phyloP scores from a whole-genome alignment of 2,888 invertebrate species.

The Podotricha telesiphe region DNA sequence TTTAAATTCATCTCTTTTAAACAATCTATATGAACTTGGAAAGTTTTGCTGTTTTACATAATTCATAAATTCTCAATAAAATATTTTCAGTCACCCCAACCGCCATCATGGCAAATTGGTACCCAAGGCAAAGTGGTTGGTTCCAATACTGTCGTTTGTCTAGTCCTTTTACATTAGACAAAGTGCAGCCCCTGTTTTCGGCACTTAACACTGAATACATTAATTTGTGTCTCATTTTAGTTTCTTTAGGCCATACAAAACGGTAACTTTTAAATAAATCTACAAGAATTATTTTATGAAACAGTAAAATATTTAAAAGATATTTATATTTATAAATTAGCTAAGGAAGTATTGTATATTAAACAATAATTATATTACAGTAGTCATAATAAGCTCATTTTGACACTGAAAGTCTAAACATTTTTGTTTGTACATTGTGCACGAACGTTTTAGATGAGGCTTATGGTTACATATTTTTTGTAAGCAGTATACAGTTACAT shows the following conservation, averaged over 20 bases:
- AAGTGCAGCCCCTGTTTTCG: no score
- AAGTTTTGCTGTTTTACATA: no score
- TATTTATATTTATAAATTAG: neutral
- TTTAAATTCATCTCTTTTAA: no score
- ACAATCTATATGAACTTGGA: no score
- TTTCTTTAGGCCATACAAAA: no score
- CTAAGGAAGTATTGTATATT: constrained; percentile 5
- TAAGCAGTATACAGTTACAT: constrained; percentile 11
- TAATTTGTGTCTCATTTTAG: no score
- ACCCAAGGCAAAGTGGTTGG: no score
- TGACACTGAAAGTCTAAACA: constrained; percentile 49
- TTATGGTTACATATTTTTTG: constrained; percentile 20
- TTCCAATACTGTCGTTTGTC: neutral
- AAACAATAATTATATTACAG: constrained; percentile 26
- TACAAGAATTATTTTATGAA: neutral
- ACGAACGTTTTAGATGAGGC: constrained; percentile 42
- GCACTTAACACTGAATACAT: no score
- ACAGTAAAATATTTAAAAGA: neutral
- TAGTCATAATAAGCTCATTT: constrained; percentile 48
- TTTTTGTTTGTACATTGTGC: constrained; percentile 47
- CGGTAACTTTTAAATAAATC: neutral
- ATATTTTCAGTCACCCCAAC: neutral
- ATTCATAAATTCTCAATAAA: no score
- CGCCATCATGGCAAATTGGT: neutral
- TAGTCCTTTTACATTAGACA: neutral